Evolutionary conservation across 2,797 vertebrate genomes (phyloP).

Genomic region (Acanthiza pusilla): DNA sequence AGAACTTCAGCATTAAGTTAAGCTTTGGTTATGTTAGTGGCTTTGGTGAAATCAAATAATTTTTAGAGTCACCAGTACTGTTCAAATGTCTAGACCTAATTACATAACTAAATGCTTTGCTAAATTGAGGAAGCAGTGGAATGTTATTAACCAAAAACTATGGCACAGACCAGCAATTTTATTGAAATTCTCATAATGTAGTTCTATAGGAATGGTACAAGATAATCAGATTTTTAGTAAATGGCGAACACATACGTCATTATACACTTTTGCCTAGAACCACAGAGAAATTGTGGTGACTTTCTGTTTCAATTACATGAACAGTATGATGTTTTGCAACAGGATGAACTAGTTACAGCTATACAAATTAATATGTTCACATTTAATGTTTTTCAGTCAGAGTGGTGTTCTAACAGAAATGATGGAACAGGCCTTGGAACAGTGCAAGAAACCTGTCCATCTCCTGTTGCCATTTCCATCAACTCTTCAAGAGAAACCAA

Average conservation of each 20-base stretch:
- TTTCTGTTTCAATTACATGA: neutral
- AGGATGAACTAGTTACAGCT: neutral
- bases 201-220: neutral
- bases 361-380: neutral
- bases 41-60: neutral
- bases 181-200: neutral
- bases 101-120: neutral
- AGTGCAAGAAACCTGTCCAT: neutral
- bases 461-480: neutral
- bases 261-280: neutral
- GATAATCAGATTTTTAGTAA: neutral
- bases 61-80: neutral
- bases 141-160: neutral
- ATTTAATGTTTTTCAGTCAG: neutral
- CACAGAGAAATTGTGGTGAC: neutral
- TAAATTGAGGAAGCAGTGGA: neutral
- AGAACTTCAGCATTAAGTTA: neutral
- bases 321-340: neutral
- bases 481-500: neutral
- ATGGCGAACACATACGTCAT: neutral
- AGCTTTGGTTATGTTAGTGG: neutral
- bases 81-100: neutral
- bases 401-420: neutral
- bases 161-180: neutral
- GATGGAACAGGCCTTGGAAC: neutral